Evolutionary conservation across 2,113 vertebrate genomes (phyloP).

Genomic region (Panthera uncia): DNA sequence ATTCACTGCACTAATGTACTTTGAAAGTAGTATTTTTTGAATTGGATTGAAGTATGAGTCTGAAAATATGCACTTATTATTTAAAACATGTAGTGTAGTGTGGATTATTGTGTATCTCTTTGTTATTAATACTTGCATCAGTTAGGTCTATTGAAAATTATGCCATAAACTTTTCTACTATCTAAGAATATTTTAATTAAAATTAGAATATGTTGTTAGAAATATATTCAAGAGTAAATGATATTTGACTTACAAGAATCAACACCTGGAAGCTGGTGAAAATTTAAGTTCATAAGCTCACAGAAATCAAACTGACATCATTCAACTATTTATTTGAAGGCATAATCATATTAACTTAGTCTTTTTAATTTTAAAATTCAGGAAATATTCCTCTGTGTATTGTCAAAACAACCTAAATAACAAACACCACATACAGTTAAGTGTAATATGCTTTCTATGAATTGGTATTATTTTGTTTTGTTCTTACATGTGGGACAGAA

Average conservation of each 20-base stretch:
- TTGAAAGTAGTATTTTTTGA: neutral
- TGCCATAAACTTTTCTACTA: neutral
- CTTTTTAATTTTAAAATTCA: neutral
- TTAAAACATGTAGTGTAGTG: neutral
- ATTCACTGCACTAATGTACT: neutral
- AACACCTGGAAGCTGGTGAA: neutral
- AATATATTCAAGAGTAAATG: neutral
- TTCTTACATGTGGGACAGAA: neutral
- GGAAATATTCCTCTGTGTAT: neutral
- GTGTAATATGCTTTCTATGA: neutral
- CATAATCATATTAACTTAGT: neutral
- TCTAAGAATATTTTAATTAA: neutral
- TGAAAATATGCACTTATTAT: neutral
- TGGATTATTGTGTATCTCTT: neutral
- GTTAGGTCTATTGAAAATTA: neutral
- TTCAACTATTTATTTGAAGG: neutral
- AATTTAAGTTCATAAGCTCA: neutral
- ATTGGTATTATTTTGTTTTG: constrained; percentile 7
- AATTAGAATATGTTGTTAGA: neutral
- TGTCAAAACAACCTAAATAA: neutral
- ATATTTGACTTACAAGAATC: neutral
- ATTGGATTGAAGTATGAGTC: neutral
- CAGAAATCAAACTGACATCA: neutral
- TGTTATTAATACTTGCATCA: neutral
- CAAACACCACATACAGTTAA: neutral